Base-by-base conservation (phyloP, 2,113 vertebrate species). In the Gymnarchus niloticus region DNA sequence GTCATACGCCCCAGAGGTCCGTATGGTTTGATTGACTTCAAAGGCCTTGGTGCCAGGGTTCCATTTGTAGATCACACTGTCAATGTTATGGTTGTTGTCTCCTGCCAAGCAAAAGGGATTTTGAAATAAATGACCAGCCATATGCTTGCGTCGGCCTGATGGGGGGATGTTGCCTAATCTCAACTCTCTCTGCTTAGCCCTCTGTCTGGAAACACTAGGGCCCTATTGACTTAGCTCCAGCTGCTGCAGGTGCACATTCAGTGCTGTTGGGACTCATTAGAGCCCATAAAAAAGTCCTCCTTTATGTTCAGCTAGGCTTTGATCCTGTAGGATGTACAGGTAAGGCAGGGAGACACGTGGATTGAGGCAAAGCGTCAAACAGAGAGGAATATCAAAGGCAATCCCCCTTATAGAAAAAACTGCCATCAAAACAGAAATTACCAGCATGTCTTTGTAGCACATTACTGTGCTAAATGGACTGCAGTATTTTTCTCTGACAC, bases 61-160 rank as follows among this genome's bases (percentile, higher is more conserved):
- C 98, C 98, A 99, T 90, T 94, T 96, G 94, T 99, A 99, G 92
- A 99, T 95, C 84, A 99, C 96, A 0, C 98, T 99, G 88, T 96
- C 89, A 78, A 99, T 96, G 85, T 99, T 98, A 93, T 99, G 97
- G 89, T 98, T 96, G 87, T 89, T 92, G 87, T 97, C 96, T 14
- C 94, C 94, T 96, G 91, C 86, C 87, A 86, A 87, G 49, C 46
- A 65, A 85, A 59, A 56, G 91, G 84, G 33, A n/a, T 54, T 56
- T 33, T 8, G 17, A 37, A 19, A 80, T 48, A 69, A 3, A 56
- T 81, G 25, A 2, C 49, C 52, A 41, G 19, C 12, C 28, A 44
- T 14, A 28, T 73, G 25, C 49, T 56, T 76, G 21, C 44, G 0
- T 59, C 41, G 59, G 17, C 49, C 80, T 37, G 25, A 33, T 33